Conservation (phyloP, 2,797 vertebrate genomes). For the Florisuga fusca region DNA sequence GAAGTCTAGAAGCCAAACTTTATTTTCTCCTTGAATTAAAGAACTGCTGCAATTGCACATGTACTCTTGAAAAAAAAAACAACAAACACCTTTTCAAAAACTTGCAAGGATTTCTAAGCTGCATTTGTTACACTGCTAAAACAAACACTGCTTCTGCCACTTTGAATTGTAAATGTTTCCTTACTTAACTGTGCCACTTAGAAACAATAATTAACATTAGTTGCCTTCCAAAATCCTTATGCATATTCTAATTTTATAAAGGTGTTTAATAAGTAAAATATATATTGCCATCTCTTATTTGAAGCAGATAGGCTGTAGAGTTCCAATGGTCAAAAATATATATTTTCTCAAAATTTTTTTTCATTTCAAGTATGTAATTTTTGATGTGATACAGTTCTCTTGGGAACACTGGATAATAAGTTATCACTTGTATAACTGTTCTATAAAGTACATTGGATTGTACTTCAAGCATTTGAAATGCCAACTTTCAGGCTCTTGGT, state of each 20-base stretch:
- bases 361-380: not conserved
- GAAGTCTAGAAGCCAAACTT: not conserved
- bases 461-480: not conserved
- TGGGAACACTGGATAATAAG: not conserved
- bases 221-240: not conserved
- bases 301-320: not conserved
- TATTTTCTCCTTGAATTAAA: not conserved
- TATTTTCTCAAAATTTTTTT: not conserved
- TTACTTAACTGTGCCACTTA: not conserved
- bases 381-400: not conserved
- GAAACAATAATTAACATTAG: not conserved
- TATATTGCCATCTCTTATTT: not conserved
- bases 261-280: not conserved
- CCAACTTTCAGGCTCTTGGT: not conserved
- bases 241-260: not conserved
- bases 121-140: not conserved
- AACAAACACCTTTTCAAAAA: not conserved
- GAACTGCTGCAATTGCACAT: not conserved
- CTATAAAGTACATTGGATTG: not conserved
- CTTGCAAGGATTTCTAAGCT: not conserved
- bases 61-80: not conserved
- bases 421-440: not conserved
- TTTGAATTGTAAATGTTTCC: constrained; percentile 6
- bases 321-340: not conserved
- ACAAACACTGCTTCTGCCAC: not conserved